A percentile compares a stretch with the other conserved stretches of the same genome.
These are phyloP conservation scores for Psylliodes chrysocephalus DNA, from an alignment of 2,888 invertebrate genomes.

Conservation along the genomic window DNA sequence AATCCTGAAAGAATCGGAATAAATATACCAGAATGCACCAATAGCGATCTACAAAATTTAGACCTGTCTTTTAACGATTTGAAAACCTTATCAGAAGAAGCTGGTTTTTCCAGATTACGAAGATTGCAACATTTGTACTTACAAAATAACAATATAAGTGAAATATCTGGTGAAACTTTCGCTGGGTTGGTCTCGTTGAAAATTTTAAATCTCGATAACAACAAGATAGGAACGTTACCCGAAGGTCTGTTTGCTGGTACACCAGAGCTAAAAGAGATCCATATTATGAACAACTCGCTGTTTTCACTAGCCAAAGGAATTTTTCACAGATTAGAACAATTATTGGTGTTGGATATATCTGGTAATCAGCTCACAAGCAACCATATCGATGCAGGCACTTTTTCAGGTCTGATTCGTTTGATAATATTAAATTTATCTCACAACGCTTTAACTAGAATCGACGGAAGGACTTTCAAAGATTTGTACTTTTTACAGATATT, in stretches of 20 bases:
- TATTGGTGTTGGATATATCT: conserved; percentile 85
- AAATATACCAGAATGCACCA: conserved; percentile 70
- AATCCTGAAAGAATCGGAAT: conserved; percentile 83
- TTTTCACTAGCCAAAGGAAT: conserved; percentile 84
- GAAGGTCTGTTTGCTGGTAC: conserved; percentile 84
- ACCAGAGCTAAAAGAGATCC: conserved; percentile 83
- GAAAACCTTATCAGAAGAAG: conserved; percentile 73
- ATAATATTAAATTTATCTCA: conserved; percentile 87
- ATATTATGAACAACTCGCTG: conserved; percentile 86
- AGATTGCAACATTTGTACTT: conserved; percentile 83
- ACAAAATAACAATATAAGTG: conserved; percentile 84
- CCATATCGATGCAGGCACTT: conserved; percentile 86
- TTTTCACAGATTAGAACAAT: conserved; percentile 84
- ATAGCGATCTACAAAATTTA: conserved; percentile 77
- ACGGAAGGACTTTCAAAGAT: conserved; percentile 86
- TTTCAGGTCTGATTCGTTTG: conserved; percentile 84
- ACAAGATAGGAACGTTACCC: conserved; percentile 83
- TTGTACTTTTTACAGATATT: conserved; percentile 87
- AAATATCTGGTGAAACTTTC: conserved; percentile 82
- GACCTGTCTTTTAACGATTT: conserved; percentile 87
- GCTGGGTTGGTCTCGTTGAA: conserved; percentile 82
- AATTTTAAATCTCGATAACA: conserved; percentile 87
- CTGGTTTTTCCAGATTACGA: conserved; percentile 79
- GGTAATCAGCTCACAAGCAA: conserved; percentile 87
- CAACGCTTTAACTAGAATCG: conserved; percentile 86